Evolutionary conservation across 2,888 invertebrate genomes (phyloP).

Genomic region (Phyto melanocephala): DNA sequence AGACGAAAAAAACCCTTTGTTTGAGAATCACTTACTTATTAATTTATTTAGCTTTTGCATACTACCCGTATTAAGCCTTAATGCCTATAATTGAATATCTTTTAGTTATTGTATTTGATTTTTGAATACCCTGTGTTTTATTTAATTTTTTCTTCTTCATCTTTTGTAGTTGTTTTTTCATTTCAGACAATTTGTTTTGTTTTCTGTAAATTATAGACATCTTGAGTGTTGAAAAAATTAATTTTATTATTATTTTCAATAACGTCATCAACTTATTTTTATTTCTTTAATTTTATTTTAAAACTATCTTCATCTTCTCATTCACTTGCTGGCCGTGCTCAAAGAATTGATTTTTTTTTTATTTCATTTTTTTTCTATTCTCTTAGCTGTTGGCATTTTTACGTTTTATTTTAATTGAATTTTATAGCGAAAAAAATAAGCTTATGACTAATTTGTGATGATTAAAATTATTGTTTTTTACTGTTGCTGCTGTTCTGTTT

Average conservation of each 20-base stretch:
- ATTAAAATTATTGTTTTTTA: slow-evolving; percentile 9
- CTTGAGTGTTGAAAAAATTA: slow-evolving; percentile 24
- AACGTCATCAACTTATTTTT: slow-evolving; percentile 67
- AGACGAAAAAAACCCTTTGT: too few relatives aligned
- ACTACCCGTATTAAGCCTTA: too few relatives aligned
- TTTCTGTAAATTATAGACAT: slow-evolving; percentile 36
- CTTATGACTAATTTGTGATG: slow-evolving; percentile 44
- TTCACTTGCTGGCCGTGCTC: background rate
- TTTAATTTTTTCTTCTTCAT: slow-evolving; percentile 2
- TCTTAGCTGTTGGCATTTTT: slow-evolving; percentile 16
- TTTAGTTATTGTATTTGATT: background rate
- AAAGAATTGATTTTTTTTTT: background rate
- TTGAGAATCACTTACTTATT: too few relatives aligned
- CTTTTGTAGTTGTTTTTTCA: background rate
- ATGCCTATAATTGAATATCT: slow-evolving; percentile 10
- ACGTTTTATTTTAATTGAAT: slow-evolving; percentile 15
- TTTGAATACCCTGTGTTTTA: background rate
- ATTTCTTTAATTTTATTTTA: slow-evolving; percentile 38
- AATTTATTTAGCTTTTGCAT: too few relatives aligned
- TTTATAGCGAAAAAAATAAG: background rate
- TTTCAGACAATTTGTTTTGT: background rate
- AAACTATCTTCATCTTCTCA: slow-evolving; percentile 9
- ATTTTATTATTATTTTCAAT: slow-evolving; percentile 36
- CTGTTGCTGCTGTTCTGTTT: background rate
- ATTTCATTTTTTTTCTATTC: background rate